Evolutionary conservation across 2,888 invertebrate species (phyloP).

Genomic region (Palloptera scutellata): DNA sequence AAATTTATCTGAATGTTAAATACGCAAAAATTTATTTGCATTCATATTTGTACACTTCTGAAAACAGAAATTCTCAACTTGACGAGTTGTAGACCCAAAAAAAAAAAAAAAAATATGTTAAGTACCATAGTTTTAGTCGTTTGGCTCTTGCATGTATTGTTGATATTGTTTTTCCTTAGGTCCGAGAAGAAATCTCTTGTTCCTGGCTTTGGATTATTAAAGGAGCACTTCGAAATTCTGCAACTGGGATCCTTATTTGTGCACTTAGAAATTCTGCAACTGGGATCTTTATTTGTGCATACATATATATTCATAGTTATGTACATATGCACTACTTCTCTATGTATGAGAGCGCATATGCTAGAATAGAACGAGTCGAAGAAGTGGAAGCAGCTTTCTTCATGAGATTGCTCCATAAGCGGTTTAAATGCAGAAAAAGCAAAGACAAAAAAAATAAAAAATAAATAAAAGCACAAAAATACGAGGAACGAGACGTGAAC

Average conservation of each 20-base stretch:
- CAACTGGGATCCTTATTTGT: no score
- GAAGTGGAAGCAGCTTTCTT: background rate
- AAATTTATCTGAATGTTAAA: no score
- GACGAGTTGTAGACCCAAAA: no score
- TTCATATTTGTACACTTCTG: no score
- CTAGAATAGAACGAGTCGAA: background rate
- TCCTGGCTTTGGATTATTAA: no score
- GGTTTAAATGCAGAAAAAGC: slow-evolving; percentile 3
- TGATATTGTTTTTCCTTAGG: background rate
- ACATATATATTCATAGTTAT: background rate
- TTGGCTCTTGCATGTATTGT: no score
- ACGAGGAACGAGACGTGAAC: background rate
- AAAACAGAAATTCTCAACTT: no score
- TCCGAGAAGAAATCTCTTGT: no score
- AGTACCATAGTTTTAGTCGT: no score
- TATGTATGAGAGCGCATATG: background rate
- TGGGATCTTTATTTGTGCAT: background rate
- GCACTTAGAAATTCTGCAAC: no score
- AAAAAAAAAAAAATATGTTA: no score
- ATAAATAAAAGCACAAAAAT: background rate
- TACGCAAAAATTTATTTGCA: background rate
- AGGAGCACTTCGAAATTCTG: no score
- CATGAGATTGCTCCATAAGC: background rate
- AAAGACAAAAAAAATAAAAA: background rate
- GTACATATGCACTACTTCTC: background rate